phyloP scores from a whole-genome alignment of 2,888 invertebrate species.

The Ephialtes manifestator region DNA sequence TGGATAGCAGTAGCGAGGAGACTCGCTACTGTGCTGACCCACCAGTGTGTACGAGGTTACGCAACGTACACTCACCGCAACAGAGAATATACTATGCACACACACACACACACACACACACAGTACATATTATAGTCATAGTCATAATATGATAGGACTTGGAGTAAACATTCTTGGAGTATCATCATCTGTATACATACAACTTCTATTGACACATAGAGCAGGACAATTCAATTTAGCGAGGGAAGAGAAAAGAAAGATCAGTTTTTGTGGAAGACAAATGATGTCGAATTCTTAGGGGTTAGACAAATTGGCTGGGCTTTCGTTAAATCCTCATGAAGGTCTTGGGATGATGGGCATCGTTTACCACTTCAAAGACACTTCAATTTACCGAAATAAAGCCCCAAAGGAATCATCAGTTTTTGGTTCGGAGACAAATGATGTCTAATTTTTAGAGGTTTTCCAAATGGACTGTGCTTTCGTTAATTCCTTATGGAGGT shows the following conservation, averaged over 20 bases:
- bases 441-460: no score
- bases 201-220: not conserved
- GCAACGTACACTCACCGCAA: conserved; percentile 14
- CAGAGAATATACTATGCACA: no score
- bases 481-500: no score
- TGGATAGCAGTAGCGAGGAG: not conserved
- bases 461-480: no score
- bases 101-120: not conserved
- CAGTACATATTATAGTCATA: not conserved
- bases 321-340: no score
- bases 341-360: no score
- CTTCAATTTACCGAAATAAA: no score
- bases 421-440: no score
- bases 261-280: not conserved
- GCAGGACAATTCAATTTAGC: not conserved
- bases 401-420: no score
- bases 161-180: not conserved
- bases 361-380: no score
- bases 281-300: not conserved
- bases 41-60: conserved; percentile 13
- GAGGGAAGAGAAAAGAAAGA: not conserved
- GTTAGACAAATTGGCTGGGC: no score
- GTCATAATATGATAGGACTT: not conserved
- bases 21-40: not conserved
- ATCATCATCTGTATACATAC: not conserved